Conservation (phyloP, 2,797 vertebrate genomes). For the Leptoclinus maculatus region DNA sequence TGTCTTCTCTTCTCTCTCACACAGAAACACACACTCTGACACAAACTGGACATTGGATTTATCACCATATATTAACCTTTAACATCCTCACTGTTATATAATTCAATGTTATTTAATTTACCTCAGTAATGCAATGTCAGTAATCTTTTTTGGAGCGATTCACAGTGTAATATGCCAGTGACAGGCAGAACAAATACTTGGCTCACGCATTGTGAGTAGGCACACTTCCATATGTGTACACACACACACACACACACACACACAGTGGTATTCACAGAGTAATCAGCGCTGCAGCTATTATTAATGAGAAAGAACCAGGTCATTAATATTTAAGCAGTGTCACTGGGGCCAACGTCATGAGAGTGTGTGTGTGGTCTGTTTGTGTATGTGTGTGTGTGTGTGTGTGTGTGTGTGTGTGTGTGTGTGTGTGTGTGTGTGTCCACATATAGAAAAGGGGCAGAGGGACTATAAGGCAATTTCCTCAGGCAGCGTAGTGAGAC, state of each 20-base stretch:
- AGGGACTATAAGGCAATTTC: constrained; percentile 81
- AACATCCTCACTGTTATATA: constrained; percentile 33
- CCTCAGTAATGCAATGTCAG: constrained; percentile 40
- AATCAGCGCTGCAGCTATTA: constrained; percentile 81
- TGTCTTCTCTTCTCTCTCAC: neutral
- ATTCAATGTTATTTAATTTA: constrained; percentile 53
- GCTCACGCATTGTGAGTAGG: constrained; percentile 50
- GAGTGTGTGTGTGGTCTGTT: constrained; percentile 44
- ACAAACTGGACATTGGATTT: constrained; percentile 34
- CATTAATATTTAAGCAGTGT: constrained; percentile 83
- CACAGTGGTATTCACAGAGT: constrained; percentile 65
- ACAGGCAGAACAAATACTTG: constrained; percentile 65
- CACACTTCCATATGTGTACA: constrained; percentile 48
- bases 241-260: constrained; percentile 36
- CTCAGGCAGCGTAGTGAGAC: constrained; percentile 77
- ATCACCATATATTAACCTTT: constrained; percentile 49
- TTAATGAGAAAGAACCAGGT: constrained; percentile 81
- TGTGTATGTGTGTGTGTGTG: constrained; percentile 37
- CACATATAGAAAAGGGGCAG: constrained; percentile 70
- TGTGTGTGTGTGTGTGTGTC: constrained; percentile 57
- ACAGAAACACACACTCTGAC: constrained; percentile 24
- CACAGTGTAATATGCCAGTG: constrained; percentile 47
- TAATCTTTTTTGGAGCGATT: constrained; percentile 54
- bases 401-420: constrained; percentile 55
- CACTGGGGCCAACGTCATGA: constrained; percentile 65